phyloP scores from a whole-genome alignment of 2,797 vertebrate genomes.

The Spatula versicolor region DNA sequence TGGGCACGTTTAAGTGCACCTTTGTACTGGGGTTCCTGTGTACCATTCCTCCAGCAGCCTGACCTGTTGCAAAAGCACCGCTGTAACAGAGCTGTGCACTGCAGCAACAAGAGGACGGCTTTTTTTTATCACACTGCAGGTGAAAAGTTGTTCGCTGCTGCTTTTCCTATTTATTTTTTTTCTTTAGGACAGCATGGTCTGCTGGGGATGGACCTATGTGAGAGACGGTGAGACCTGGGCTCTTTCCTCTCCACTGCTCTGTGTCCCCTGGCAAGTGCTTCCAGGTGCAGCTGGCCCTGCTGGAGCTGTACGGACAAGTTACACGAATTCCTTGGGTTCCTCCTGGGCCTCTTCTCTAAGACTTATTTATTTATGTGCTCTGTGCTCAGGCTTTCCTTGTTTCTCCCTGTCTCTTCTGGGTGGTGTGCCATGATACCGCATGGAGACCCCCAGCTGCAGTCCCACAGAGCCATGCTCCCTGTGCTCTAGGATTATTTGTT shows the following conservation, averaged over 20 bases:
- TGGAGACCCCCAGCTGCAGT: neutral
- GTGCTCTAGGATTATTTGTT: accelerated
- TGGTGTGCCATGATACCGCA: accelerated
- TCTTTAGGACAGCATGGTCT: accelerated
- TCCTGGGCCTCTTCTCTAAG: neutral
- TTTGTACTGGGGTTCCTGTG: neutral
- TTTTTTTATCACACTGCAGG: neutral
- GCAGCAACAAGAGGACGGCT: neutral
- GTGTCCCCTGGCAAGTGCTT: neutral
- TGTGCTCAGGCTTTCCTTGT: neutral
- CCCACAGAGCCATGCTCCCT: accelerated
- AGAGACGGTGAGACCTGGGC: neutral
- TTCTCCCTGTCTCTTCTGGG: accelerated
- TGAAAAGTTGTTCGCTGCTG: no score
- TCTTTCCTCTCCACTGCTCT: neutral
- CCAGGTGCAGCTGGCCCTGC: neutral
- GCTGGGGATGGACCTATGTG: neutral
- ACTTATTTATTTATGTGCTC: neutral
- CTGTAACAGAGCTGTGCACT: neutral
- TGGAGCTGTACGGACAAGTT: accelerated
- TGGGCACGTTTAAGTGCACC: neutral
- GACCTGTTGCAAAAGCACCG: neutral
- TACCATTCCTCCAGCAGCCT: accelerated
- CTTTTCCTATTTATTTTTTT: neutral
- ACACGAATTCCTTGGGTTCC: neutral